phyloP scores from a whole-genome alignment of 2,888 invertebrate species.

The Eupithecia vulgata region DNA sequence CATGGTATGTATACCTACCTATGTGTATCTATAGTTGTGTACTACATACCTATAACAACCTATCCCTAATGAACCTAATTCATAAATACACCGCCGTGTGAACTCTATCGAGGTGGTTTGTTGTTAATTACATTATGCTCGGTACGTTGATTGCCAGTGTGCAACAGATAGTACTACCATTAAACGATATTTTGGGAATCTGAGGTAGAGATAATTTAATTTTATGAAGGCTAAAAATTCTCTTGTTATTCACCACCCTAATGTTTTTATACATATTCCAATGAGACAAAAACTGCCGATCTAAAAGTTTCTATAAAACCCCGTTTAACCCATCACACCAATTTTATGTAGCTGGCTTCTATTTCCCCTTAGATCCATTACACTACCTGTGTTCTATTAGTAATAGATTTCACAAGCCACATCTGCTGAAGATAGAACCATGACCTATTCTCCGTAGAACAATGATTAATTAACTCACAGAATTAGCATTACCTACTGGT shows the following conservation, averaged over 20 bases:
- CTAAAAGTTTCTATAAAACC: background rate
- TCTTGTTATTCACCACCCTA: no score
- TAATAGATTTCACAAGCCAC: constrained; percentile 6
- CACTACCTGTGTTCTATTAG: background rate
- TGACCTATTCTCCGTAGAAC: constrained; percentile 3
- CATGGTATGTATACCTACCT: no score
- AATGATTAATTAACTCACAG: background rate
- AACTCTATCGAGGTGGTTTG: background rate
- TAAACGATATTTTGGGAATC: background rate
- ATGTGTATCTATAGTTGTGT: no score
- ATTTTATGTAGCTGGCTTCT: background rate
- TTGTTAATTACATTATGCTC: constrained; percentile 1
- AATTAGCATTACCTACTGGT: background rate
- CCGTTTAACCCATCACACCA: background rate
- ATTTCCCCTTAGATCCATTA: background rate
- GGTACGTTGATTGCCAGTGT: background rate
- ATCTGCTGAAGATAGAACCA: constrained; percentile 1
- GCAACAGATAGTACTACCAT: background rate
- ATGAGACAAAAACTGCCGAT: no score
- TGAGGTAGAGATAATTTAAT: background rate
- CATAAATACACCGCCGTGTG: background rate
- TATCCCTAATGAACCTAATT: background rate
- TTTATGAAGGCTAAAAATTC: background rate
- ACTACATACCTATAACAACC: no score
- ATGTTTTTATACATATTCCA: no score